Evolutionary conservation across 2,797 vertebrate genomes (phyloP).

Genomic region (Sebastolobus altivelis): DNA sequence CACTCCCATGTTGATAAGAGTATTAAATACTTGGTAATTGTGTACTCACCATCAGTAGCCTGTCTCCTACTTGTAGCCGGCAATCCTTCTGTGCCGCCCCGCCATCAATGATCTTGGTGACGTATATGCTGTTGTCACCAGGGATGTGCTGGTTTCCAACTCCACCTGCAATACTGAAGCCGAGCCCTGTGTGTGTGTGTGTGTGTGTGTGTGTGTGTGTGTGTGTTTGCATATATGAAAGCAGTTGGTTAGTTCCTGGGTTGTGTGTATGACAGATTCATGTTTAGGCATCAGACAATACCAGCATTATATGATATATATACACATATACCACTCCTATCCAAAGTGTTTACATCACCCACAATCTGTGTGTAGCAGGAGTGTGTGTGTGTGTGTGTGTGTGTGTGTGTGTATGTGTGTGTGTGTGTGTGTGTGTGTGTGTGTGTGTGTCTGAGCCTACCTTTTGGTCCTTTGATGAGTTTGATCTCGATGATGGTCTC

Average conservation of each 20-base stretch:
- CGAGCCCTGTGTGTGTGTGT: slow-evolving; percentile 86
- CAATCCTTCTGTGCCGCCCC: slow-evolving; percentile 96
- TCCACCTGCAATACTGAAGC: slow-evolving; percentile 97
- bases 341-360: neutral
- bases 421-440: slow-evolving; percentile 39
- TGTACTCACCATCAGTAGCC: slow-evolving; percentile 92
- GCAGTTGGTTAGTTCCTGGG: slow-evolving; percentile 23
- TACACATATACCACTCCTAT: neutral
- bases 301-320: neutral
- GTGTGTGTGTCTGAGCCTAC: slow-evolving; percentile 73
- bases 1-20: no score
- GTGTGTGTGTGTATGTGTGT: neutral
- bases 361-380: neutral
- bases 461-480: slow-evolving; percentile 98
- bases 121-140: slow-evolving; percentile 98
- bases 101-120: slow-evolving; percentile 97
- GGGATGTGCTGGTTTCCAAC: slow-evolving; percentile 98
- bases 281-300: neutral
- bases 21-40: no score
- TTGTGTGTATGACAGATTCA: neutral
- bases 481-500: slow-evolving; percentile 97
- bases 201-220: slow-evolving; percentile 57
- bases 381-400: slow-evolving; percentile 40
- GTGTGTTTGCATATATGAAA: neutral
- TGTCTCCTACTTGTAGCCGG: slow-evolving; percentile 93